These are phyloP conservation scores for Cataglyphis altisquamis DNA, from an alignment of 2,888 invertebrate species.

Conservation along the genomic window DNA sequence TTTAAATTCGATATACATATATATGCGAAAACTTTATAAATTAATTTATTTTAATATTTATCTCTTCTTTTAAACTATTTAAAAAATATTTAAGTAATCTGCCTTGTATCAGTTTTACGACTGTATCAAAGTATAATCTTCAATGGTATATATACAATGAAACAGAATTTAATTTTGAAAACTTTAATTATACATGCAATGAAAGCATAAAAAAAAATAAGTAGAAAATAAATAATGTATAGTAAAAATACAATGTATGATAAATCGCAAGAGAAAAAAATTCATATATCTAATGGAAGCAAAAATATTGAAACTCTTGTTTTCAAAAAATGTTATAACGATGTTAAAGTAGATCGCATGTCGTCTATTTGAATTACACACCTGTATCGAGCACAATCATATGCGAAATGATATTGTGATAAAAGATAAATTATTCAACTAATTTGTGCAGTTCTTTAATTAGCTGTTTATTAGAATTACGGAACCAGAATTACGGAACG, in stretches of 20 bases:
- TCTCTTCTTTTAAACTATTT: not conserved
- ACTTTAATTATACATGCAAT: not conserved
- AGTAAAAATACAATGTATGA: not conserved
- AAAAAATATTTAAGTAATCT: not conserved
- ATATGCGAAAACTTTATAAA: not conserved
- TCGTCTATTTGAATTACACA: not conserved
- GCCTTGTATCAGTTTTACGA: not conserved
- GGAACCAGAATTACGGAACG: not conserved
- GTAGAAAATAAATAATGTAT: not conserved
- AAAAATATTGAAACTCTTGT: not conserved
- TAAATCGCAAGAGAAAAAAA: not conserved
- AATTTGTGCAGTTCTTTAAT: conserved; percentile 30
- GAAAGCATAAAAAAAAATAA: not conserved
- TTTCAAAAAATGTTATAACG: not conserved
- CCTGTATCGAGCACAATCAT: not conserved
- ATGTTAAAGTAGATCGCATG: not conserved
- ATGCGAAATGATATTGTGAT: not conserved
- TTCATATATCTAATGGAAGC: not conserved
- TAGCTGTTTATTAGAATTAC: not conserved
- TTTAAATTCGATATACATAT: conserved; percentile 12
- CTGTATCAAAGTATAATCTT: not conserved
- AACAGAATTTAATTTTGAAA: conserved; percentile 2
- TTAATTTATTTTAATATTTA: not conserved
- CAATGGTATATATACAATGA: not conserved
- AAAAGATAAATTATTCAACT: not conserved